Base-by-base conservation (phyloP, 2,797 vertebrate species). In the Myiothlypis chrysogaster region DNA sequence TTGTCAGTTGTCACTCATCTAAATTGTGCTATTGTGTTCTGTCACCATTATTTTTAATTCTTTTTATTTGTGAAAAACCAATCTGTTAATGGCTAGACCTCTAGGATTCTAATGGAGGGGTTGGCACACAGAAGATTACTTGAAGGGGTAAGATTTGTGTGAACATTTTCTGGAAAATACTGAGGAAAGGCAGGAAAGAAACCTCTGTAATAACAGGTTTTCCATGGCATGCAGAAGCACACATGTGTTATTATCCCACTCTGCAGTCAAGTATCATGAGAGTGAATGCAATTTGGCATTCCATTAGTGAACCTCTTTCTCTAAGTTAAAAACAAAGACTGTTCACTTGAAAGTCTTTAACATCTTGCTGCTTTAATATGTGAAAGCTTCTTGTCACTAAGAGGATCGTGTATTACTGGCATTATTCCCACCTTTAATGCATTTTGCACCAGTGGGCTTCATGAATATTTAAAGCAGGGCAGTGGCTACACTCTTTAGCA, bases 391-490 rank as follows among this genome's bases (percentile, higher is more conserved):
- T 97, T 95, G 94, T 96, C 95, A 91, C 94, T 93, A 85, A 95
- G 92, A 97, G 93, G 95, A 96, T 94, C 35, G 6, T 87, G 68
- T 77, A 92, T 72, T 95, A 68, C 75, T 98, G 98, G 98, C 97
- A 91, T 91, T 88, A 43, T 93, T 97, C 97, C 98, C 95, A 96
- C 94, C 90, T 97, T 97, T 97, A 98, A 98, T 98, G 97, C 96
- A 92, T 96, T 96, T 95, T 97, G 96, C 90, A 96, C 97, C 85
- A 69, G 53, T 88, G 90, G 92, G 84, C 87, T 90, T 97, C 96
- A 96, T 98, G 95, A 97, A 98, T 98, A 97, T 98, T 97, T 98
- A 94, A 98, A 97, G 93, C 66, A 27, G 90, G 97, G 91, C 97
- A 96, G 77, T 94, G 91, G 90, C 96, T 68, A 1, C 20, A 46